Evolutionary conservation across 2,113 vertebrate genomes (phyloP), one percentile per base, ranked within the genome.

Genomic region (Chaetodon auriga): DNA sequence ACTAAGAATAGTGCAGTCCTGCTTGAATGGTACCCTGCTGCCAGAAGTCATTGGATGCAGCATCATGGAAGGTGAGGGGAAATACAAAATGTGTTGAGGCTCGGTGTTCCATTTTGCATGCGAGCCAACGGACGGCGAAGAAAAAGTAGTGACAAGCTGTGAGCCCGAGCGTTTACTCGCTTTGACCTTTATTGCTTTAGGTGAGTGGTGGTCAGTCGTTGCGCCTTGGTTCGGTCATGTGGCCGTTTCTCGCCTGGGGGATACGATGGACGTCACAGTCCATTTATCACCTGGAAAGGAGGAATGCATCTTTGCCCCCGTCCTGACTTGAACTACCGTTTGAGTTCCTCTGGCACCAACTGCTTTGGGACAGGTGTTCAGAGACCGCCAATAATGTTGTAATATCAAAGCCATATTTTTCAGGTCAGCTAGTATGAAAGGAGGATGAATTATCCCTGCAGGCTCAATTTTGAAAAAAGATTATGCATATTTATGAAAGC

Each of bases 401-500:
- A 70, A 87, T 90, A 93, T 92, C 84, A 92, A 88, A 93, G 81
- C 70, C 79, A 69, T 86, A 81, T 89, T 89, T 91, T 81, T 85
- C 88, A 89, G 89, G 89, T 92, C 90, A 85, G 88, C 76, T 87
- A 36, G 62, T 86, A 78, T 90, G 81, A 92, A 91, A 92, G 81
- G 68, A 85, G 78, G 68, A 90, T 89, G 76, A 90, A 93, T 91
- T 91, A 92, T 92, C 78, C 89, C 91, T 48, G 70, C 82, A 75
- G 91, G 90, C 84, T 87, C 49, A 55, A 83, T 88, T 91, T 79
- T 63, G 18, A 43, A 63, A 73, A 30, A 78, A 91, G 81, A 90
- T 83, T 85, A 84, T 92, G 91, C 90, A 94, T 92, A 95, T 94
- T 90, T 90, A 91, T 91, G 86, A 92, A 92, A 89, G 85, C 85